Base-by-base conservation (phyloP, 2,888 invertebrate species). In the Microplitis manilae region DNA sequence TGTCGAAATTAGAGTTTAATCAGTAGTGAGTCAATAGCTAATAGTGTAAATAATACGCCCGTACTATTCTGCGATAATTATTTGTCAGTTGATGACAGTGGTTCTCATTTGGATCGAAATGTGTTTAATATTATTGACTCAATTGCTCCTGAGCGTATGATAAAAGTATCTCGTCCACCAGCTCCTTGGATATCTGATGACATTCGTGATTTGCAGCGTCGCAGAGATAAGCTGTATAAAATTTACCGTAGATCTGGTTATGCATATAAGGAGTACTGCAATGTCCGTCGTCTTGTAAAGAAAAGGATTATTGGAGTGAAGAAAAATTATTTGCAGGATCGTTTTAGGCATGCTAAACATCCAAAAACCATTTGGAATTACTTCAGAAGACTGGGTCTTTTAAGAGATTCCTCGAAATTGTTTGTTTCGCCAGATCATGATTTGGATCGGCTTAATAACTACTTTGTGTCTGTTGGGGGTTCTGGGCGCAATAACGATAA, bases 361-460 rank as follows among this genome's bases (percentile, higher is more conserved):
- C 71, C 76, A 68, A 50, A 71, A 72, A 72, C 61, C 41, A 59
- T 60, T 60, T 9, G 60, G 59, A 41, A 72, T 72, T 68, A 76
- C 71, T 76, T 76, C 71, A 68, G 61, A 59, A 59, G 4, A 59
- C 59, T 59, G 8, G 59, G 59, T 59, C 13, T 59, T 1, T 13
- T 59, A 13, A 59, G 13, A 59, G 20, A 20, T 20, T 59, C 59
- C 2, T 8, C 59, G 1, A 59, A 59, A 1, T 1, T 59, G 8
- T 20, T 20, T 20, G 20, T 20, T 20, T 20, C 20, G 1, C 59
- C 59, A 13, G 59, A 59, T 59, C 59, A 2, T 8, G 59, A 59
- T 13, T 13, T 59, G 9, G 13, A 59, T 13, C 9, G 1, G 8
- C 59, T 59, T 59, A 59, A 59, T 59, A 13, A 59, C 9, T 59